Evolutionary conservation across 2,797 vertebrate genomes (phyloP).

Genomic region (Eremophila alpestris): DNA sequence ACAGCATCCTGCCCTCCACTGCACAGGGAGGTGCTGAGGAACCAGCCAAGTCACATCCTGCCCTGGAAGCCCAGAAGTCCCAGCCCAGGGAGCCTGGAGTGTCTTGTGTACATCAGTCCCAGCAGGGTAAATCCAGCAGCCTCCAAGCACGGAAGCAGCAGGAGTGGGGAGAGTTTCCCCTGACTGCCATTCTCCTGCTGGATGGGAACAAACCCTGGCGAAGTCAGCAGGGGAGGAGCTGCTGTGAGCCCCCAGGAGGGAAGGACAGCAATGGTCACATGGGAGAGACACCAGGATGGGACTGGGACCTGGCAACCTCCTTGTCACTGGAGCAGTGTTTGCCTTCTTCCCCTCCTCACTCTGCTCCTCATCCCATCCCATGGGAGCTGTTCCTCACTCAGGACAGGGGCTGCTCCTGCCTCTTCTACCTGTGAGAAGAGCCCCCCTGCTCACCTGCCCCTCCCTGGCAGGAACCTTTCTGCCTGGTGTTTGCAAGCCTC

Average conservation of each 20-base stretch:
- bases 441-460: background rate
- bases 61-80: background rate
- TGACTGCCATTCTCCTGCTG: background rate
- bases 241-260: background rate
- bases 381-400: background rate
- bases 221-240: background rate
- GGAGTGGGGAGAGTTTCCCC: rapidly evolving
- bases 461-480: background rate
- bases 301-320: rapidly evolving
- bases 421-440: background rate
- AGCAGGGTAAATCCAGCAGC: background rate
- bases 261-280: rapidly evolving
- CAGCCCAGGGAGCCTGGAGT: background rate
- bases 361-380: background rate
- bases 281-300: background rate
- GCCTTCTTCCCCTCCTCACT: background rate
- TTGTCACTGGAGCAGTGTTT: rapidly evolving
- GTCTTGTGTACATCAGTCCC: rapidly evolving
- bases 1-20: rapidly evolving
- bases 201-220: background rate
- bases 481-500: background rate
- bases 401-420: background rate
- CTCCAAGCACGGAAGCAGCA: rapidly evolving
- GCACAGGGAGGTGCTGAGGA: background rate
- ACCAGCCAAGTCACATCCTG: rapidly evolving